Percentiles rank a stretch among this genome's conserved stretches.
These are phyloP conservation scores for Acinonyx jubatus DNA, from an alignment of 2,113 vertebrate species.

Conservation along the genomic window DNA sequence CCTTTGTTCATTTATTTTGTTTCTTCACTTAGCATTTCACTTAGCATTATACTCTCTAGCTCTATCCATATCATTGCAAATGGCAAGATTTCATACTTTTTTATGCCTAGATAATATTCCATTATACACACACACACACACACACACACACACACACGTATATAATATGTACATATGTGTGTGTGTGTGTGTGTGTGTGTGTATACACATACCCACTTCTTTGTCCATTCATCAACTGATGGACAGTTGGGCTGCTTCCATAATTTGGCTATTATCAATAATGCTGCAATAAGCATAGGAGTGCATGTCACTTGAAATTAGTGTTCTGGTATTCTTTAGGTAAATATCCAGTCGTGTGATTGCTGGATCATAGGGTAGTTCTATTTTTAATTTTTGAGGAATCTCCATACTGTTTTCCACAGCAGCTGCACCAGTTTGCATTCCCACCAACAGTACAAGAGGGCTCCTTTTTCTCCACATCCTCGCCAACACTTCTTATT, in stretches of 20 bases:
- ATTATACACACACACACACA: no score
- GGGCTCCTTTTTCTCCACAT: not conserved
- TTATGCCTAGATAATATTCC: not conserved
- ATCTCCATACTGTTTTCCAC: not conserved
- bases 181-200: no score
- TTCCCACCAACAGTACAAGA: not conserved
- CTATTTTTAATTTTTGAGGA: not conserved
- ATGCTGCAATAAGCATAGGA: no score
- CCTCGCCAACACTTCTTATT: not conserved
- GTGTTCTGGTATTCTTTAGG: not conserved
- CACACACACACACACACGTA: no score
- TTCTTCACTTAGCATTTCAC: not conserved
- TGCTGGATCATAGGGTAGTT: not conserved
- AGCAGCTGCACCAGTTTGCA: not conserved
- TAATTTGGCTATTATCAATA: no score
- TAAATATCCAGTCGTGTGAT: not conserved
- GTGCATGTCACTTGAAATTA: not conserved
- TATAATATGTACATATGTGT: no score
- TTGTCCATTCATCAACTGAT: no score
- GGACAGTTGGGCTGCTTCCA: no score
- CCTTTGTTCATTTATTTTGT: not conserved
- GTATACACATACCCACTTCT: no score
- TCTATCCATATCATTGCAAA: not conserved
- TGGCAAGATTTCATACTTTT: not conserved
- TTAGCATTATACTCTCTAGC: not conserved